Percentiles rank a stretch among this genome's conserved stretches.
phyloP scores from a whole-genome alignment of 1,140 invertebrate genomes.

The Leptoteleia sp. region DNA sequence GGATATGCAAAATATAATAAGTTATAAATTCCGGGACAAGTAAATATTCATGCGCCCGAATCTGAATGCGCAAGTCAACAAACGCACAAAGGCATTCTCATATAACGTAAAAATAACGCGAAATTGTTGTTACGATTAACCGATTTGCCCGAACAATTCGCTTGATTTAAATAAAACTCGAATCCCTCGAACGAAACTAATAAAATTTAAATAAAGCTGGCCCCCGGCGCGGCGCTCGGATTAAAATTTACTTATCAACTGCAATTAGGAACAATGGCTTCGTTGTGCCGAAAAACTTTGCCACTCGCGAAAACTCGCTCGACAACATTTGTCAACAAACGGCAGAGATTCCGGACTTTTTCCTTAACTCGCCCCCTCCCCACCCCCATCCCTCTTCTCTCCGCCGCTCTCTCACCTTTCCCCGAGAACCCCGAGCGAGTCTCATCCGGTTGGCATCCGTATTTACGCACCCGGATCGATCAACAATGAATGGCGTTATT shows the following conservation, averaged over 20 bases:
- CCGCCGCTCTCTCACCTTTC: not conserved
- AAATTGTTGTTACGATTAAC: constrained; percentile 44
- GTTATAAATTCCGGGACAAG: constrained; percentile 54
- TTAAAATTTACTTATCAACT: constrained; percentile 58
- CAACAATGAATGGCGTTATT: no score
- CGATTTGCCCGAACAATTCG: constrained; percentile 40
- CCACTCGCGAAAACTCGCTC: constrained; percentile 20
- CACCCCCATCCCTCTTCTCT: not conserved
- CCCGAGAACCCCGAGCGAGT: no score
- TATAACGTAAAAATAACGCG: constrained; percentile 23
- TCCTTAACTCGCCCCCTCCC: no score
- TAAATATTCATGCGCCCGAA: constrained; percentile 40
- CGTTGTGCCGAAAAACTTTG: constrained; percentile 49
- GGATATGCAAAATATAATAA: constrained; percentile 58
- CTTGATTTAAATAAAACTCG: constrained; percentile 51
- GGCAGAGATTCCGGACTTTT: no score
- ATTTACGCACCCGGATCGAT: no score
- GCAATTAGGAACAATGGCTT: constrained; percentile 57
- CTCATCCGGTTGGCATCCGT: no score
- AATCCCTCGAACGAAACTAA: constrained; percentile 29
- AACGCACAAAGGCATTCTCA: constrained; percentile 1
- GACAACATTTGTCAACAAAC: constrained; percentile 33
- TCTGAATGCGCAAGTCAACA: constrained; percentile 18
- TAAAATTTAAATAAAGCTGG: constrained; percentile 55
- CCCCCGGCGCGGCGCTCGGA: constrained; percentile 7